Evolutionary conservation across 2,888 invertebrate species (phyloP), one percentile per base, ranked within the genome.

Genomic region (Drosophila emarginata): DNA sequence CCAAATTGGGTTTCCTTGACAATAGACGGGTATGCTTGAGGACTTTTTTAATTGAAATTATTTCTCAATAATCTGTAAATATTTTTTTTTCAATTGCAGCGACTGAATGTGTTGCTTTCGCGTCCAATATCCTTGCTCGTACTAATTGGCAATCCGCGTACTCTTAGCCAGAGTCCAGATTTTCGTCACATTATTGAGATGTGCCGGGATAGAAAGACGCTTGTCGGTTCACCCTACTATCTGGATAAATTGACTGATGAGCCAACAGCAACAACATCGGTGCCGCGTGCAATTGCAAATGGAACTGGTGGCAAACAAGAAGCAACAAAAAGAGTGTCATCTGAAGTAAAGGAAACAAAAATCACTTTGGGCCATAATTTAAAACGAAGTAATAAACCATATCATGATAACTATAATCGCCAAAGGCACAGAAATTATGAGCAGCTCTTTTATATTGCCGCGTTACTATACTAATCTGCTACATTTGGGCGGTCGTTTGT

Each of bases 31-130:
- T 91, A 64, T 79, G 82, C n/a, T n/a, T 85, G 23, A 5, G 5
- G 3, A 5, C 6, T 5, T 26, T 26, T 26, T 26, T 37, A 37
- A 1, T 4, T 6, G 6, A 6, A 6, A 39, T 4, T 2, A 6
- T 26, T 26, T 1, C 1, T 89, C 84, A 64, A 90, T 91, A 68
- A 77, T 78, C 80, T 12, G 26, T 36, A 5, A 5, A 7, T 7
- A 12, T 11, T 3, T 26, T 32, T 4, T 9, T 39, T 26, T 21
- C 66, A 28, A n/a, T n/a, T 21, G 1, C n/a, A 94, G 91, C 92
- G 95, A 50, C 93, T 95, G 78, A 95, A 95, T 89, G 95, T 95
- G 1, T 92, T 94, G 7, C 82, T 95, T 1, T 95, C 94, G 2
- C 90, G 95, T 45, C 94, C 95, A 1, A 93, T 94, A 87, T 91